A percentile compares a stretch with the other conserved stretches of the same genome.
These are phyloP conservation scores for Enhydra lutris DNA, from an alignment of 2,113 vertebrate genomes.

Conservation along the genomic window DNA sequence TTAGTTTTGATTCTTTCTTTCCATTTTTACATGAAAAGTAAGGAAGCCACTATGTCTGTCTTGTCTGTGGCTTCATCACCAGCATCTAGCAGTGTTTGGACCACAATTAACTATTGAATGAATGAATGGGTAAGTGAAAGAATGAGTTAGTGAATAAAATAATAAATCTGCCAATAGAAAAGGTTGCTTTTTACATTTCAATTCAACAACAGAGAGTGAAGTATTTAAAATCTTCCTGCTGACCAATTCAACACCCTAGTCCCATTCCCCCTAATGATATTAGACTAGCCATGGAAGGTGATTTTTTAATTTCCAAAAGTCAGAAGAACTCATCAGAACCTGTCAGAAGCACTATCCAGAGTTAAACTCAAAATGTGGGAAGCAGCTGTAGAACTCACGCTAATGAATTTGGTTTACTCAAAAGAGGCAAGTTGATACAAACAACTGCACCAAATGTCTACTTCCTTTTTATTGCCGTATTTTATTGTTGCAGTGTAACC, in stretches of 20 bases:
- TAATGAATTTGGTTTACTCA: constrained; percentile 41
- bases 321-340: constrained; percentile 36
- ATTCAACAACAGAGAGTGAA: neutral
- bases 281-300: neutral
- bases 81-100: neutral
- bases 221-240: neutral
- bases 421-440: constrained; percentile 51
- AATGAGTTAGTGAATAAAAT: neutral
- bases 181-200: neutral
- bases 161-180: neutral
- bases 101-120: neutral
- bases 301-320: constrained; percentile 51
- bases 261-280: neutral
- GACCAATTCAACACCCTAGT: neutral
- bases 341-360: neutral
- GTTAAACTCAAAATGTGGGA: neutral
- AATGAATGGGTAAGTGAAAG: neutral
- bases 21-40: neutral
- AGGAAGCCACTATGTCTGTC: neutral
- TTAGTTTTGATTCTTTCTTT: neutral
- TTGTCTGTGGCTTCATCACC: neutral
- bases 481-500: constrained; percentile 54
- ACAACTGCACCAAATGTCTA: constrained; percentile 65
- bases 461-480: constrained; percentile 62
- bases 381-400: neutral